A percentile compares a stretch with the other conserved stretches of the same genome.
phyloP scores from a whole-genome alignment of 2,888 invertebrate genomes.

The Netelia melanura region DNA sequence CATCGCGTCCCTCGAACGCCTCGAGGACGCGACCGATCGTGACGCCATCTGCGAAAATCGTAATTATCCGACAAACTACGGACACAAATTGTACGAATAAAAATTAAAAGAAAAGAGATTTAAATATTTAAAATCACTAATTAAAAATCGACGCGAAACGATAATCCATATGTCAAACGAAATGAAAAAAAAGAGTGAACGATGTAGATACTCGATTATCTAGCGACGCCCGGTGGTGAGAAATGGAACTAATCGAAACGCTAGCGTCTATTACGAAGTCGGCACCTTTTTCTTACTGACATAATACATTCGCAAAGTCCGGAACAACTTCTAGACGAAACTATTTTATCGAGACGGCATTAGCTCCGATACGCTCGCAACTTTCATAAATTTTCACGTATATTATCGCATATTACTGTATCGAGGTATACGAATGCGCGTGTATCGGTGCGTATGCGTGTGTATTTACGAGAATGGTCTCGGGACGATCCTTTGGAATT shows the following conservation, averaged over 20 bases:
- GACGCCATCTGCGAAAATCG: not conserved
- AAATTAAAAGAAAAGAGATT: not conserved
- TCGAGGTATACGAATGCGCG: not conserved
- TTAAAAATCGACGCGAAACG: not conserved
- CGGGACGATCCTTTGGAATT: slow-evolving; percentile 41
- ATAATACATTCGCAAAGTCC: slow-evolving; percentile 17
- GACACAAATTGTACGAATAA: not conserved
- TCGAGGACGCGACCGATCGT: slow-evolving; percentile 3
- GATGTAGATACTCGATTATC: no score
- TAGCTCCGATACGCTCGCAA: not conserved
- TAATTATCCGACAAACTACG: not conserved
- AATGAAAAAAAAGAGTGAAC: no score
- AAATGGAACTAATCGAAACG: not conserved
- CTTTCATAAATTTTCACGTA: slow-evolving; percentile 22
- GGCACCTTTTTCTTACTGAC: not conserved
- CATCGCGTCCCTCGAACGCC: not conserved
- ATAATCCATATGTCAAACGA: no score
- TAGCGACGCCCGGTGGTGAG: not conserved
- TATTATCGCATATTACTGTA: not conserved
- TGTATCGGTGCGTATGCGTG: not conserved
- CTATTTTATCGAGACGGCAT: slow-evolving; percentile 3
- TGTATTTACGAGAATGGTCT: slow-evolving; percentile 29
- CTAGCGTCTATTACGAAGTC: not conserved
- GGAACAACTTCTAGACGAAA: not conserved
- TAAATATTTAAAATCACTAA: not conserved